phyloP scores from a whole-genome alignment of 92 coral and sea anemone genomes.

The Heliopora coerulea region DNA sequence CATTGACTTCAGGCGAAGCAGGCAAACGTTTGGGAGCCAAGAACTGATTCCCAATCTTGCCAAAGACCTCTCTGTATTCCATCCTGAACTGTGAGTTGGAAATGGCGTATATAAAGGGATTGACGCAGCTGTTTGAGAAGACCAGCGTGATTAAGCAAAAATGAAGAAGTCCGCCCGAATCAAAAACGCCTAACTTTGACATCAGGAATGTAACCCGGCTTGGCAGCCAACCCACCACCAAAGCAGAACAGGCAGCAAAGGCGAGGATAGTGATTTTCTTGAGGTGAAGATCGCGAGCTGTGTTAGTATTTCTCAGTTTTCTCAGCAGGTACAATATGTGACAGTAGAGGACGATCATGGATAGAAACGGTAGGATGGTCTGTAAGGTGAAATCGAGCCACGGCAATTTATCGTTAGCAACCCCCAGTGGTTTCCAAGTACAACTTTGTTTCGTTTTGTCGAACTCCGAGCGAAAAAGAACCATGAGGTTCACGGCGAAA shows the following conservation, averaged over 20 bases:
- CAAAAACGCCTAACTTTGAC: too few relatives aligned
- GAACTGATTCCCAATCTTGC: too few relatives aligned
- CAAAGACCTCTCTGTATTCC: neutral
- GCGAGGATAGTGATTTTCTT: too few relatives aligned
- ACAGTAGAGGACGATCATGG: conserved; percentile 1
- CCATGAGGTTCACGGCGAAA: neutral
- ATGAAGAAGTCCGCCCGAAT: too few relatives aligned
- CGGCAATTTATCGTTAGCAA: neutral
- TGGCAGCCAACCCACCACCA: too few relatives aligned
- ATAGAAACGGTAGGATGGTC: neutral
- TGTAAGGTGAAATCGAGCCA: conserved; percentile 7
- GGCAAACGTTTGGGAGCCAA: too few relatives aligned
- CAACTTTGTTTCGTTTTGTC: neutral
- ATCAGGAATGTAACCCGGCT: too few relatives aligned
- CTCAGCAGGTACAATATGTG: too few relatives aligned
- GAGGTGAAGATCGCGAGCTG: too few relatives aligned
- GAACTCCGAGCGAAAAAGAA: neutral
- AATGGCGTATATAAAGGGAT: conserved; percentile 21
- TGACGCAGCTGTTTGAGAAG: conserved; percentile 20
- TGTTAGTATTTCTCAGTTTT: too few relatives aligned
- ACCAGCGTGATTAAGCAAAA: neutral
- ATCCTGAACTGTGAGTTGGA: neutral
- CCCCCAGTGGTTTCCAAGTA: neutral
- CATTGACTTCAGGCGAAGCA: too few relatives aligned
- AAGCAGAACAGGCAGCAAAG: too few relatives aligned